phyloP scores from a whole-genome alignment of 2,888 invertebrate genomes.

The Uropetala carovei region DNA sequence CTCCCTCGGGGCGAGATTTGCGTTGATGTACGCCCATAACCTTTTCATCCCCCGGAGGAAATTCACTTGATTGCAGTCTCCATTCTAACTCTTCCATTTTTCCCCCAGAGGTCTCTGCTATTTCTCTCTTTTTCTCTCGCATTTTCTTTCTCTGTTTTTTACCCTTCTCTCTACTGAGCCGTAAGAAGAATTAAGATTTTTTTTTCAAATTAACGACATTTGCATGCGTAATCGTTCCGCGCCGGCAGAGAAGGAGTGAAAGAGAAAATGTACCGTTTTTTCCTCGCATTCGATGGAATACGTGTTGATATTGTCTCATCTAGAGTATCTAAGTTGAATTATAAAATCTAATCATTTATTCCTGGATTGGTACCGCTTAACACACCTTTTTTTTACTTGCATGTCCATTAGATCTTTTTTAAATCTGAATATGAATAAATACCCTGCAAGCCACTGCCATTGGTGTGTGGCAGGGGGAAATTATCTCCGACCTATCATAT shows the following conservation, averaged over 20 bases:
- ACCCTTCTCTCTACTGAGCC: neutral
- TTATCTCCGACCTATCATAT: no score
- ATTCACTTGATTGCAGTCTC: constrained; percentile 51
- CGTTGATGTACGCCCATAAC: constrained; percentile 62
- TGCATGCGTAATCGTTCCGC: neutral
- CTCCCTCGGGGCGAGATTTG: constrained; percentile 39
- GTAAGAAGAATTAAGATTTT: neutral
- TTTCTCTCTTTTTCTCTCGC: constrained; percentile 2
- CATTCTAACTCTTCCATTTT: neutral
- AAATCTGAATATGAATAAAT: no score
- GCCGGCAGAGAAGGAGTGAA: neutral
- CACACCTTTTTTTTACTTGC: no score
- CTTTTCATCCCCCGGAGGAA: constrained; percentile 59
- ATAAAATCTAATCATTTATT: no score
- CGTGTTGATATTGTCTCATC: no score
- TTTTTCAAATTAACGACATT: constrained; percentile 40
- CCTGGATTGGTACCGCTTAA: no score
- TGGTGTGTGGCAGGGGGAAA: no score
- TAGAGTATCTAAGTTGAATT: no score
- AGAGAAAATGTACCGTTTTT: neutral
- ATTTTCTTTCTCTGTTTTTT: neutral
- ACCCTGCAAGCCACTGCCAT: no score
- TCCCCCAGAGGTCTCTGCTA: constrained; percentile 2
- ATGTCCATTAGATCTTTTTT: no score
- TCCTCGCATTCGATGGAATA: neutral